Percentiles rank a stretch among this genome's conserved stretches.
Conservation (phyloP, 2,797 vertebrate species). For the Helostoma temminkii region DNA sequence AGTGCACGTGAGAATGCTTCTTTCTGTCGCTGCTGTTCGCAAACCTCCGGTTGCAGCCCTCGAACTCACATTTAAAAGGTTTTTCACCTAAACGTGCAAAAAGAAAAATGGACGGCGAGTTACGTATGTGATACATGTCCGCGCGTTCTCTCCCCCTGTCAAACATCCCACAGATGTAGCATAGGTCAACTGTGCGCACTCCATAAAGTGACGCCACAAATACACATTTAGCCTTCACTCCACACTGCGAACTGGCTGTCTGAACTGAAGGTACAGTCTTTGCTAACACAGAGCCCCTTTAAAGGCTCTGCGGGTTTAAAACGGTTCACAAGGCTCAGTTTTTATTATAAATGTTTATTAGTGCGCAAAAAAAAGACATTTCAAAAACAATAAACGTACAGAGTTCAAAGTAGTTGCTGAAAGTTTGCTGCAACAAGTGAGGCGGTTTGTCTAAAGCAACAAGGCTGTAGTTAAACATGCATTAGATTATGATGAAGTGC, state of each 20-base stretch:
- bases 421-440: constrained; percentile 64
- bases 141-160: constrained; percentile 1
- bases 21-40: constrained; percentile 85
- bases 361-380: not conserved
- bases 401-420: constrained; percentile 7
- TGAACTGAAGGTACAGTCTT: constrained; percentile 6
- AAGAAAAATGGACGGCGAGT: constrained; percentile 72
- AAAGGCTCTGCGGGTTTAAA: not conserved
- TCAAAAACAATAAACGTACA: too few species aligned
- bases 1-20: constrained; percentile 82
- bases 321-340: not conserved
- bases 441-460: constrained; percentile 24
- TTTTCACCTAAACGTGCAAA: constrained; percentile 86
- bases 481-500: constrained; percentile 15
- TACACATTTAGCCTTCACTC: constrained; percentile 7
- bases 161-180: not conserved
- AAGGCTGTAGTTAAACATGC: constrained; percentile 19
- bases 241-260: not conserved
- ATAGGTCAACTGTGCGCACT: not conserved
- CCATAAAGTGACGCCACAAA: constrained; percentile 12
- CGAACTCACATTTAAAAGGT: constrained; percentile 87
- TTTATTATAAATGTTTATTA: not conserved
- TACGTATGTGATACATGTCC: constrained; percentile 43
- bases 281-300: constrained; percentile 9
- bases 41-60: constrained; percentile 85